phyloP scores from a whole-genome alignment of 2,113 vertebrate genomes.

The Phylloscopus whistleri region DNA sequence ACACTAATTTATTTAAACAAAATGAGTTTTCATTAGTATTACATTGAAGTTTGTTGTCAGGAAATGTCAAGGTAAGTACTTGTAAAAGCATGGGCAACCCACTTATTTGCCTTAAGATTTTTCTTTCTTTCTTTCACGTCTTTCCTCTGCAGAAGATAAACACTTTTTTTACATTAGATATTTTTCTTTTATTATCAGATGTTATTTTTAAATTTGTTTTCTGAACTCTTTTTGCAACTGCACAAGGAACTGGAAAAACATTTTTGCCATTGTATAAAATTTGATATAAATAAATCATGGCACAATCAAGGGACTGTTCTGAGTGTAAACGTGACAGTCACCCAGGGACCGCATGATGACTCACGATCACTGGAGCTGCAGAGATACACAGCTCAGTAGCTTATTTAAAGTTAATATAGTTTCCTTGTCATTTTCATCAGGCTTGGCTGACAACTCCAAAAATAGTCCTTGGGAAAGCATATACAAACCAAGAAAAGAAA shows the following conservation, averaged over 20 bases:
- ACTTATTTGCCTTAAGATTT: not conserved
- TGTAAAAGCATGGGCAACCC: not conserved
- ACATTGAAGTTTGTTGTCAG: not conserved
- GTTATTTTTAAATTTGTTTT: not conserved
- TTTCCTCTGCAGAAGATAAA: not conserved
- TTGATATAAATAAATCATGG: constrained; percentile 27
- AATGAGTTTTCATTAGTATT: not conserved
- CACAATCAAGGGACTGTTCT: constrained; percentile 25
- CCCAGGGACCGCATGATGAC: constrained; percentile 20
- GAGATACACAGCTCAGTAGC: not conserved
- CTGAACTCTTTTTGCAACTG: not conserved
- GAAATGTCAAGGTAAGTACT: not conserved
- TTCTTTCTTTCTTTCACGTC: not conserved
- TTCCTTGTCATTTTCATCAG: constrained; percentile 40
- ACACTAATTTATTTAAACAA: not conserved
- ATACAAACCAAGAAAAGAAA: not conserved
- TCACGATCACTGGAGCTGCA: constrained; percentile 6
- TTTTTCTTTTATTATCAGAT: not conserved
- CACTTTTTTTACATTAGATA: not conserved
- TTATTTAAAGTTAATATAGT: constrained; percentile 49
- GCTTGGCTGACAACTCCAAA: constrained; percentile 35
- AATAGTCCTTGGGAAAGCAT: not conserved
- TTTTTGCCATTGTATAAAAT: constrained; percentile 35
- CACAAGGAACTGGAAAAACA: not conserved
- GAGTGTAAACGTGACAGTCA: constrained; percentile 11